Conservation (phyloP, 2,797 vertebrate species). For the Anomalospiza imberbis region DNA sequence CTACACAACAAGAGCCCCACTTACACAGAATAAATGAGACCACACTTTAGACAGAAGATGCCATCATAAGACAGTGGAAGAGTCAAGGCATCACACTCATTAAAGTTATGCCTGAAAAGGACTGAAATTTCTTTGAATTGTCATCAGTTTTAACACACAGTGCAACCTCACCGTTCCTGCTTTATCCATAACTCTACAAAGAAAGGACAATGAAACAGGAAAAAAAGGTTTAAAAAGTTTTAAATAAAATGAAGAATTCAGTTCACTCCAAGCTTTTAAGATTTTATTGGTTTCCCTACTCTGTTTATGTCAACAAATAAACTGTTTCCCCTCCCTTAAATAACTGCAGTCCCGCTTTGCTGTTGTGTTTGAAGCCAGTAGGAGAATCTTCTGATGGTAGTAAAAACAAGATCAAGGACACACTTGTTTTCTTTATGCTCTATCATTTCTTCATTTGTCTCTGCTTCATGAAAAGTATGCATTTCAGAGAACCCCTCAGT, state of each 20-base stretch:
- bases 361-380: not conserved
- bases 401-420: not conserved
- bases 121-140: not conserved
- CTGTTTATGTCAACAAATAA: not conserved
- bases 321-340: not conserved
- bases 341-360: not conserved
- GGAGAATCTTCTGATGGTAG: not conserved
- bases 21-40: not conserved
- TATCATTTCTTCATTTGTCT: not conserved
- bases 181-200: not conserved
- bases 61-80: not conserved
- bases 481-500: not conserved
- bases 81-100: not conserved
- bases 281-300: not conserved
- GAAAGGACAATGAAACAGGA: not conserved
- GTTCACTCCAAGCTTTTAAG: not conserved
- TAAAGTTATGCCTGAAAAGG: not conserved
- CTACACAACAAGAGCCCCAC: too few species aligned
- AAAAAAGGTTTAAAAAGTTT: not conserved
- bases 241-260: not conserved
- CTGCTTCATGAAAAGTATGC: not conserved
- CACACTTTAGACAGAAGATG: not conserved
- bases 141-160: not conserved
- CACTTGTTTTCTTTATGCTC: not conserved
- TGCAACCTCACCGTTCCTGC: not conserved